Base-by-base conservation (phyloP, 2,113 vertebrate genomes). In the Ictalurus punctatus region DNA sequence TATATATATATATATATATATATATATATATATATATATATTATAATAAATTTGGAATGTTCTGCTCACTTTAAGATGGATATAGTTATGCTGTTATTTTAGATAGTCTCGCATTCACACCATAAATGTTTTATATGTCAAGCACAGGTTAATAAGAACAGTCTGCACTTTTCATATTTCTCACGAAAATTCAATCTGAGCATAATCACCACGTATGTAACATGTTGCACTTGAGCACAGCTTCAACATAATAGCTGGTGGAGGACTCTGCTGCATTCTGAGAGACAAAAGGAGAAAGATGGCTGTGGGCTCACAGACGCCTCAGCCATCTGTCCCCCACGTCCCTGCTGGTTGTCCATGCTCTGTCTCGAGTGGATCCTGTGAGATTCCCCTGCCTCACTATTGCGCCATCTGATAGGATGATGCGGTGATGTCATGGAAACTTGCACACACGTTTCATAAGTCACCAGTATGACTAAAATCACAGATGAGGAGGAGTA, bases 351-450 rank as follows among this genome's bases (percentile, higher is more conserved):
- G 74, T 86, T 69, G 34, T 48, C 89, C 48, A 58, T 83, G 30
- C 76, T 87, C 86, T 21, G 78, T 81, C 83, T 84, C 37, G 30
- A 81, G 78, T 63, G 54, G 27, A 37, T 67, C 83, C 88, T 37
- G 30, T 80, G 83, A 88, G 78, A 83, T 90, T 83, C 79, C 63
- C 86, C 54, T 63, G 52, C 23, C 48, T 85, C 84, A 30, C 84
- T 44, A 91, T 87, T 69, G 78, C 69, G 27, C 83, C 16, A 30
- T 83, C 67, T 81, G 37, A 67, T 83, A 88, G 34, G 71, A 63
- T 85, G 52, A 81, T 48, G 7, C 23, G 0, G 79, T 91, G 90
- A 91, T 86, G 88, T 90, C 89, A 91, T 90, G 90, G 90, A 91
- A 90, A 78, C 84, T 56, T 83, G 25, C 34, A 83, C 73, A 69